Conservation (phyloP, 2,888 invertebrate species). For the Sinohyriopsis cumingii region DNA sequence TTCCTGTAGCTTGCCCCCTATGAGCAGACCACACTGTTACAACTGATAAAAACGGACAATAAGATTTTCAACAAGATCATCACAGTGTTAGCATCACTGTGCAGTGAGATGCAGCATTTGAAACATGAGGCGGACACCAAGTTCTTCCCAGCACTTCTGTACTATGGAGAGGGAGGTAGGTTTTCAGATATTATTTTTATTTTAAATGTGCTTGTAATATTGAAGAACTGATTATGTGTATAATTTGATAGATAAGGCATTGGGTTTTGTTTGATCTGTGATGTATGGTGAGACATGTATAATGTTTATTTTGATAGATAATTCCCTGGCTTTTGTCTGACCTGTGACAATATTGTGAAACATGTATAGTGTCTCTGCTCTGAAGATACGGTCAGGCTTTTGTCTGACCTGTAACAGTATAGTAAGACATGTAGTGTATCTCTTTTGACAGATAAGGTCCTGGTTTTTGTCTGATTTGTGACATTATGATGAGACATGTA, state of each 20-base stretch:
- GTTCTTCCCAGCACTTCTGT: slow-evolving; percentile 78
- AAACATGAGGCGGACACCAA: slow-evolving; percentile 79
- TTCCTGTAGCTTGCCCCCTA: slow-evolving; percentile 73
- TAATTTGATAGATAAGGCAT: neutral
- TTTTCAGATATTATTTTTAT: neutral
- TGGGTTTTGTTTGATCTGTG: neutral
- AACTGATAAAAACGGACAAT: slow-evolving; percentile 87
- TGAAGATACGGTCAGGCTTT: no score
- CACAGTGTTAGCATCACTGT: slow-evolving; percentile 84
- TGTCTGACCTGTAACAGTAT: no score
- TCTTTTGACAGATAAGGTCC: no score
- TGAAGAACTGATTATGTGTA: neutral
- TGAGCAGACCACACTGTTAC: slow-evolving; percentile 80
- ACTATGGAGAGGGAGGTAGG: slow-evolving; percentile 81
- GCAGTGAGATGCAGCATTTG: slow-evolving; percentile 83
- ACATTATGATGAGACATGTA: no score
- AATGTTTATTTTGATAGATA: no score
- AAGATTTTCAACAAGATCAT: slow-evolving; percentile 81
- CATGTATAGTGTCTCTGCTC: no score
- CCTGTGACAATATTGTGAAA: no score
- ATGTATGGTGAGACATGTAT: neutral
- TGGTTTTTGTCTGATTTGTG: no score
- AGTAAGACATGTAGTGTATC: no score
- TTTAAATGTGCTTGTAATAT: neutral
- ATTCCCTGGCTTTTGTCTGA: no score